A percentile compares a stretch with the other conserved stretches of the same genome.
Conservation (phyloP, 2,888 invertebrate species). For the Electrophaes corylata region DNA sequence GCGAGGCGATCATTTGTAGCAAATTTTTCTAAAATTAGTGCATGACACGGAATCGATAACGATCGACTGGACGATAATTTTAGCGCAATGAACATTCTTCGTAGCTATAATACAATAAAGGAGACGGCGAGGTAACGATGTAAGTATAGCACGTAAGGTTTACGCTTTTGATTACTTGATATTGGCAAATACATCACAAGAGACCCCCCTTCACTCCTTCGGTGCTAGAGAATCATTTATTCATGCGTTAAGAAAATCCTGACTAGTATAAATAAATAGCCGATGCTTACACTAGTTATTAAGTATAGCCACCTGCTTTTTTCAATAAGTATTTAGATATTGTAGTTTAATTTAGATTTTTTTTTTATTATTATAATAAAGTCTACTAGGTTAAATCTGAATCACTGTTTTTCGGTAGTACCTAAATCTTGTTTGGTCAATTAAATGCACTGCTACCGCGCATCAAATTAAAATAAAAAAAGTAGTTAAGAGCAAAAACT, state of each 20-base stretch:
- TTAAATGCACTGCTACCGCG: too few species aligned
- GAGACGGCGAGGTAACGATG: conserved; percentile 4
- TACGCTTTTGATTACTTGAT: conserved; percentile 28
- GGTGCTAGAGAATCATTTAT: conserved; percentile 7
- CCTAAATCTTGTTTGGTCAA: too few species aligned
- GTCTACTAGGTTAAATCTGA: too few species aligned
- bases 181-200: conserved; percentile 16
- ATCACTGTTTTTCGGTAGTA: too few species aligned
- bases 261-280: neutral
- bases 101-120: conserved; percentile 39
- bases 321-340: too few species aligned
- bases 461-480: too few species aligned
- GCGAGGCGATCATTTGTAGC: conserved; percentile 49
- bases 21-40: conserved; percentile 71
- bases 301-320: too few species aligned
- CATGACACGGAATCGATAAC: conserved; percentile 67
- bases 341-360: too few species aligned
- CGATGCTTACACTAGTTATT: too few species aligned
- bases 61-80: conserved; percentile 54
- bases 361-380: too few species aligned
- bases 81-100: conserved; percentile 49
- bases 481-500: too few species aligned
- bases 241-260: neutral
- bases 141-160: conserved; percentile 25
- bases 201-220: conserved; percentile 3